These are phyloP conservation scores for Clavelina lepadiformis DNA, from an alignment of 23 tunicate species.

Conservation along the genomic window DNA sequence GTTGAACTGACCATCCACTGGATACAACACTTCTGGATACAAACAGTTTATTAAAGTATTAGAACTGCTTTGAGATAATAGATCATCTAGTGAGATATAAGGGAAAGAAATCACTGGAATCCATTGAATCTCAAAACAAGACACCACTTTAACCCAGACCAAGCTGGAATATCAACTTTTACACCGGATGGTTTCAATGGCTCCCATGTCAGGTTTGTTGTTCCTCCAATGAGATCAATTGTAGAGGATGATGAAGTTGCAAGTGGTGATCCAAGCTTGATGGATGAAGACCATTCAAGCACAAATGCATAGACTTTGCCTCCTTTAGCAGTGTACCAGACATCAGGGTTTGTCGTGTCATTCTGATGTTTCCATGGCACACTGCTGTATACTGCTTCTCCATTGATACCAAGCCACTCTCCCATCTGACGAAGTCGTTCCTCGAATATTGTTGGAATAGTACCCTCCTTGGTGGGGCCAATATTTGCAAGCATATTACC, in stretches of 20 bases:
- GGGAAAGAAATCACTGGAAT: too few species aligned
- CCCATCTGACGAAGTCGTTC: slow-evolving; percentile 49
- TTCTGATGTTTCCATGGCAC: slow-evolving; percentile 73
- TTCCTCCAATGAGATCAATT: slow-evolving; percentile 21
- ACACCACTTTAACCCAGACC: too few species aligned
- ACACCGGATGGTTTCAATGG: slow-evolving; percentile 23
- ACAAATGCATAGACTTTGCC: slow-evolving; percentile 33
- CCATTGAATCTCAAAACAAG: too few species aligned
- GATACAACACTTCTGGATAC: too few species aligned
- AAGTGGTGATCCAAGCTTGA: slow-evolving; percentile 22
- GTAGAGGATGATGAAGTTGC: slow-evolving; percentile 10
- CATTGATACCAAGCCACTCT: slow-evolving; percentile 50
- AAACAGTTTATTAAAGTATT: too few species aligned
- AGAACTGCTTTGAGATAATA: too few species aligned
- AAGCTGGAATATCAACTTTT: slow-evolving; percentile 3
- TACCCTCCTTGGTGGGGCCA: slow-evolving; percentile 77
- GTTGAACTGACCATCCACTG: too few species aligned
- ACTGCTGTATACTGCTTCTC: slow-evolving; percentile 51
- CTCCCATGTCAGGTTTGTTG: slow-evolving; percentile 6
- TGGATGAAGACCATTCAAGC: slow-evolving; percentile 25
- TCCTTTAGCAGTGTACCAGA: slow-evolving; percentile 39
- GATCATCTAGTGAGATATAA: too few species aligned
- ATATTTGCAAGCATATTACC: slow-evolving; percentile 62
- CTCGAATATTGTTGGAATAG: slow-evolving; percentile 46
- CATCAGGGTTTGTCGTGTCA: slow-evolving; percentile 30